These are phyloP conservation scores for Clupea harengus DNA, from an alignment of 2,113 vertebrate species.

Conservation along the genomic window DNA sequence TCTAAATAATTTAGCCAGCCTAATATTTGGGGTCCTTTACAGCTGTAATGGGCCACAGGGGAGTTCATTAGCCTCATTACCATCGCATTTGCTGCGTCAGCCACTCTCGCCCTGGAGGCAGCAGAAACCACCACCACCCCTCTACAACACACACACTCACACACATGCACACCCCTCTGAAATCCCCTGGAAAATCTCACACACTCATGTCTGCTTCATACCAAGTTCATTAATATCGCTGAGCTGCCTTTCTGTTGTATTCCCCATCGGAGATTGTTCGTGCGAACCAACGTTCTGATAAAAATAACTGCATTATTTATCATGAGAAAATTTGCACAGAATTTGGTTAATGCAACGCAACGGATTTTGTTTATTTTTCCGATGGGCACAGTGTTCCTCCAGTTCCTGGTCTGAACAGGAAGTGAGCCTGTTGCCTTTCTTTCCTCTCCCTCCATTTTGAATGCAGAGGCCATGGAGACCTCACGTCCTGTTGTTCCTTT, in stretches of 20 bases:
- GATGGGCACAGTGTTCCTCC: conserved; percentile 30
- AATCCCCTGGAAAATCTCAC: background rate
- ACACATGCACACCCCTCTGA: background rate
- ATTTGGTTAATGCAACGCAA: background rate
- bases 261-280: background rate
- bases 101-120: background rate
- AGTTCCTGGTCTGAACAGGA: conserved; percentile 57
- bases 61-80: conserved; percentile 25
- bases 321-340: background rate
- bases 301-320: background rate
- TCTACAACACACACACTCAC: background rate
- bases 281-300: background rate
- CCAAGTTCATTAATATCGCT: background rate
- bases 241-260: background rate
- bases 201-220: conserved; percentile 12
- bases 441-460: conserved; percentile 51
- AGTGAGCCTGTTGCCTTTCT: conserved; percentile 55
- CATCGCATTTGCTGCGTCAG: conserved; percentile 22
- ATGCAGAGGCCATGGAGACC: conserved; percentile 39
- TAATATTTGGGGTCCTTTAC: background rate
- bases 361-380: background rate
- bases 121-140: background rate
- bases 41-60: conserved; percentile 10
- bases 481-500: conserved; percentile 67
- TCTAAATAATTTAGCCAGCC: conserved; percentile 26